Percentiles rank a stretch among this genome's conserved stretches.
These are phyloP conservation scores for Rhynchonycteris naso DNA, from an alignment of 2,797 vertebrate genomes.

Conservation along the genomic window DNA sequence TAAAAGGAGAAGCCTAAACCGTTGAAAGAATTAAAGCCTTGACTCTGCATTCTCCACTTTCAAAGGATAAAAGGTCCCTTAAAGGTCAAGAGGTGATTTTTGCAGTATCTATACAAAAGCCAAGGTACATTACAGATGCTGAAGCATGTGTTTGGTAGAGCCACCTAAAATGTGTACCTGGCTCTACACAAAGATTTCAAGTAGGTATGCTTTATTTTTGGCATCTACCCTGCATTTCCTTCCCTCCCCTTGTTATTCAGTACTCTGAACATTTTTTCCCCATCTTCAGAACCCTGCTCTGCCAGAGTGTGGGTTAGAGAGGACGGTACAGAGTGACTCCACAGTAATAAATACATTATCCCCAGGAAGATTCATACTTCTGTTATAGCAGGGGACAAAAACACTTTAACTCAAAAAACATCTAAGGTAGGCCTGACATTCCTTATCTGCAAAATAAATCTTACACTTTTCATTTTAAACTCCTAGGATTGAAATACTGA, in stretches of 20 bases:
- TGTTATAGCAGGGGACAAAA: not conserved
- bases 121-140: not conserved
- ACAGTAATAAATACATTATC: not conserved
- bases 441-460: not conserved
- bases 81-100: not conserved
- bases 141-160: not conserved
- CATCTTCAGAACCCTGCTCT: not conserved
- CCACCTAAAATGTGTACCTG: not conserved
- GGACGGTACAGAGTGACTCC: not conserved
- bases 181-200: not conserved
- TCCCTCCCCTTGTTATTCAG: not conserved
- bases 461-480: not conserved
- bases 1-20: not conserved
- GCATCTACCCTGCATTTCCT: not conserved
- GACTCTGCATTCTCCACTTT: not conserved
- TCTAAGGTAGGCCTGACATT: not conserved
- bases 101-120: not conserved
- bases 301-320: not conserved
- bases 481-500: not conserved
- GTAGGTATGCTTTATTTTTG: not conserved
- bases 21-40: not conserved
- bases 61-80: not conserved
- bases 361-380: not conserved
- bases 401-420: not conserved
- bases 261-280: not conserved